Conservation (phyloP, 2,113 vertebrate genomes). For the Brachypodius melanocephalos region DNA sequence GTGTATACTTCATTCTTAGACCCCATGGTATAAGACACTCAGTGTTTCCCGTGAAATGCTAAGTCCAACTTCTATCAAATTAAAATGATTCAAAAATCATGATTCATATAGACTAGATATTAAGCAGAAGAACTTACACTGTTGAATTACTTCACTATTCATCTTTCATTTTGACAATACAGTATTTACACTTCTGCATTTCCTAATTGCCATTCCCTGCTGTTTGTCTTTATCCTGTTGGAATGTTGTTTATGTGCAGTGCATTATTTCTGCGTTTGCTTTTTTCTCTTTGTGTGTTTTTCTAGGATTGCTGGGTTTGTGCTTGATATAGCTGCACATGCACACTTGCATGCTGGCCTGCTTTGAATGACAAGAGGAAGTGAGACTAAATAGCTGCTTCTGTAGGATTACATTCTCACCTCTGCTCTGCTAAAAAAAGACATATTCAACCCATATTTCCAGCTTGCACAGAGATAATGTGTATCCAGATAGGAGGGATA, state of each 20-base stretch:
- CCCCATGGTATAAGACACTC: background rate
- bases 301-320: background rate
- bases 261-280: background rate
- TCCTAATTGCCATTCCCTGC: background rate
- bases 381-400: background rate
- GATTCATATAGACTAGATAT: background rate
- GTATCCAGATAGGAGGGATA: slow-evolving; percentile 30
- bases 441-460: background rate
- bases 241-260: background rate
- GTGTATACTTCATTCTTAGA: background rate
- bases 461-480: slow-evolving; percentile 33
- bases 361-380: background rate
- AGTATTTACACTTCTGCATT: background rate
- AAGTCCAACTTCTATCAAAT: background rate
- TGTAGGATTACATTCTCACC: background rate
- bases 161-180: background rate
- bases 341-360: slow-evolving; percentile 51
- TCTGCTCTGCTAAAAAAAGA: background rate
- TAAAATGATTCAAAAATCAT: background rate
- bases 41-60: background rate
- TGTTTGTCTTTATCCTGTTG: background rate
- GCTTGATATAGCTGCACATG: background rate
- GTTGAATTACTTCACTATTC: background rate
- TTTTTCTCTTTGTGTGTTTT: background rate
- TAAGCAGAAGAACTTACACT: background rate